Evolutionary conservation across 2,888 invertebrate genomes (phyloP).

Genomic region (Trichopria drosophilae): DNA sequence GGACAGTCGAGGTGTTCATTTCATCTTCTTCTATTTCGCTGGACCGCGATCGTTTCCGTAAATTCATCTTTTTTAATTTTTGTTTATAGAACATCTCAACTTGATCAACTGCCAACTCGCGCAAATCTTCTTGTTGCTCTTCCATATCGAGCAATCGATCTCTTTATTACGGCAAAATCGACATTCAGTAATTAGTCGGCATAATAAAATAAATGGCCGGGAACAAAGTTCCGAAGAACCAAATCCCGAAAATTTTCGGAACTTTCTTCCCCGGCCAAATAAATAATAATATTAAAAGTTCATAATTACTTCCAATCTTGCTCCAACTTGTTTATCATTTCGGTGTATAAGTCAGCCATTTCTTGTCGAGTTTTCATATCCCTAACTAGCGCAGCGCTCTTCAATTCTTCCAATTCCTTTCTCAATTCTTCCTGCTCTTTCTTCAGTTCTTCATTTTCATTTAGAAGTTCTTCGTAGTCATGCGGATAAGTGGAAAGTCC

Average conservation of each 20-base stretch:
- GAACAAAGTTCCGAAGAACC: neutral
- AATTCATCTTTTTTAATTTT: slow-evolving; percentile 38
- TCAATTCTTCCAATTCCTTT: slow-evolving; percentile 43
- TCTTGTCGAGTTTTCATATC: slow-evolving; percentile 52
- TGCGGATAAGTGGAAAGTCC: too few species aligned
- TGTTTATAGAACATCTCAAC: slow-evolving; percentile 48
- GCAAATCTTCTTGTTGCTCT: slow-evolving; percentile 46
- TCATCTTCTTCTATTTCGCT: slow-evolving; percentile 22
- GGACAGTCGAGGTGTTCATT: too few species aligned
- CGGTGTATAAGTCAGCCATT: slow-evolving; percentile 46
- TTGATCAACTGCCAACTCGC: slow-evolving; percentile 46
- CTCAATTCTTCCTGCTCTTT: slow-evolving; percentile 47
- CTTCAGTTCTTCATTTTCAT: slow-evolving; percentile 46
- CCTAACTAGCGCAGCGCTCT: slow-evolving; percentile 41
- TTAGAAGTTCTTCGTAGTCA: slow-evolving; percentile 29
- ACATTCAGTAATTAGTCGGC: neutral
- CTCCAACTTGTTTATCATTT: slow-evolving; percentile 49
- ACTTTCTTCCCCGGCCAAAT: too few species aligned
- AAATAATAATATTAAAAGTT: neutral
- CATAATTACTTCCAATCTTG: slow-evolving; percentile 45
- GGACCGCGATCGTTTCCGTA: slow-evolving; percentile 37
- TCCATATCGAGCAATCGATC: slow-evolving; percentile 48
- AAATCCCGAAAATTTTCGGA: neutral
- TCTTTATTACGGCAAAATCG: slow-evolving; percentile 26
- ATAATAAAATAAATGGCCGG: slow-evolving; percentile 6